Base-by-base conservation (phyloP, 1,140 invertebrate species). In the Atopsyche davidsoni region DNA sequence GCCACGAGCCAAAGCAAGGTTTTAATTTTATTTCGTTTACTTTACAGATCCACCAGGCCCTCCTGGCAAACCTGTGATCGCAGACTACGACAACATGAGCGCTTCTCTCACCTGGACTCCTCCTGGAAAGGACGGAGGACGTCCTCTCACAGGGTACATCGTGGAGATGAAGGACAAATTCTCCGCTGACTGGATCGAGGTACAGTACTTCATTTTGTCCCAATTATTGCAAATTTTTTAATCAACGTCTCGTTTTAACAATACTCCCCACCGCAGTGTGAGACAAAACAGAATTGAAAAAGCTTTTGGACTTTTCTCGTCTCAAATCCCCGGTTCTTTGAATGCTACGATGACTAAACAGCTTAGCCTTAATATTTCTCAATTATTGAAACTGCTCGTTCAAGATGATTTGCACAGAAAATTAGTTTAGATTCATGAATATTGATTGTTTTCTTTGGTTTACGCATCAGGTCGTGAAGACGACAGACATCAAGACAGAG, bases 121-220 rank as follows among this genome's bases (percentile, higher is more conserved):
- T 62, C 95, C 96, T 10, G 80, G 82, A 21, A 86, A 78, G 52
- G 92, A 97, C 67, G 95, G 95, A 63, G 96, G 96, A 18, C 80
- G 94, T 52, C 89, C 94, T n/a, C 92, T 99, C 53, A 82, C 83
- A 39, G 89, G 94, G 59, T 99, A 98, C 61, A 80, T 94, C 17
- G 80, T 99, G 38, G 95, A 99, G 75, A 92, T 92, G 75, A 96
- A 95, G 65, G 92, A 97, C 63, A 98, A 98, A 75, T 88, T 91
- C 60, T 79, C 87, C 14, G 76, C 82, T 10, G 89, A 93, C 46
- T 97, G 92, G 92, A 75, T 78, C 19, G 89, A 96, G 76, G 86
- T 92, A 56, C 46, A 21, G 16, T 9, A 9, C n/a, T n/a, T n/a
- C n/a, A n/a, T n/a, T n/a, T n/a, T n/a, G n/a, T n/a, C n/a, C n/a